phyloP scores from a whole-genome alignment of 2,113 vertebrate species.

The Mirounga angustirostris region DNA sequence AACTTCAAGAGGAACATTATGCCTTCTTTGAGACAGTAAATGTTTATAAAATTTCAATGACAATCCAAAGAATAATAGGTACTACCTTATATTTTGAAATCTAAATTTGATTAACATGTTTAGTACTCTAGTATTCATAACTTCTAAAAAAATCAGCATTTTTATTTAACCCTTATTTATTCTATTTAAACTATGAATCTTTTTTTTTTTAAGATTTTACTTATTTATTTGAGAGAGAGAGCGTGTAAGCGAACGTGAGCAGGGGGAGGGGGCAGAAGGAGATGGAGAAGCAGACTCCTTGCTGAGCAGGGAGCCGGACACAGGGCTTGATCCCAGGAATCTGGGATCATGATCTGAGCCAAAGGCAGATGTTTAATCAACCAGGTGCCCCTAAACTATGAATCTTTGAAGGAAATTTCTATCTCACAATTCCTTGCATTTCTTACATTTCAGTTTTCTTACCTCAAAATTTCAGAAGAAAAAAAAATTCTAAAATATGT shows the following conservation, averaged over 20 bases:
- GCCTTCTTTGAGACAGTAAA: not conserved
- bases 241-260: not conserved
- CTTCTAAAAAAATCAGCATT: not conserved
- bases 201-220: not conserved
- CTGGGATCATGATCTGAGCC: not conserved
- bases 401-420: slow-evolving; percentile 18
- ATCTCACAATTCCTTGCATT: not conserved
- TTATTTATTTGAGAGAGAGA: not conserved
- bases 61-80: not conserved
- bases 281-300: not conserved
- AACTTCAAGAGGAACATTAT: not conserved
- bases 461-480: slow-evolving; percentile 18
- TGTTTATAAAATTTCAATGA: not conserved
- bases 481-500: not conserved
- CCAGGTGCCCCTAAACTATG: not conserved
- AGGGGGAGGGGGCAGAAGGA: not conserved
- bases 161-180: not conserved
- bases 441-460: not conserved
- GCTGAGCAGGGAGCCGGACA: not conserved
- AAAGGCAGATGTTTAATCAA: not conserved
- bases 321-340: not conserved
- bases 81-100: not conserved
- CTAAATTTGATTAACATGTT: not conserved
- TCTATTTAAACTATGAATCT: not conserved
- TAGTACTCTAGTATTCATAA: not conserved